Percentiles rank a stretch among this genome's conserved stretches.
Evolutionary conservation across 92 coral and sea anemone genomes (phyloP).

Genomic region (Epizoanthus rinbou): DNA sequence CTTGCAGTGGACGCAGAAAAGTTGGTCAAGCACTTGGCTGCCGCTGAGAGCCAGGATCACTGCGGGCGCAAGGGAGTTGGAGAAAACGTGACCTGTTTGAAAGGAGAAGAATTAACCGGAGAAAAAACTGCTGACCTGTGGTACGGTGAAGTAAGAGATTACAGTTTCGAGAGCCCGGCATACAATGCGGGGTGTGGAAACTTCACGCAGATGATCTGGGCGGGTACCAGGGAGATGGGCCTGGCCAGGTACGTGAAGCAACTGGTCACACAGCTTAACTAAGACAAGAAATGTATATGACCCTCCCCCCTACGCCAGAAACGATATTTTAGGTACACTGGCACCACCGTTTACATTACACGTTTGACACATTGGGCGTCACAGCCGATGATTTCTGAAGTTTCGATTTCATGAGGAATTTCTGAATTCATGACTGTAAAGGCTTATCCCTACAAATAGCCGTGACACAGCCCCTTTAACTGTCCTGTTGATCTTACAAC

Average conservation of each 20-base stretch:
- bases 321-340: too few relatives aligned
- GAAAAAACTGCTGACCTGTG: constrained; percentile 74
- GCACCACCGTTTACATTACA: too few relatives aligned
- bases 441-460: too few relatives aligned
- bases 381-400: too few relatives aligned
- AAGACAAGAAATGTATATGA: too few relatives aligned
- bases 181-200: constrained; percentile 85
- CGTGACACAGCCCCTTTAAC: too few relatives aligned
- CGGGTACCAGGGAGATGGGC: constrained; percentile 74
- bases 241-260: constrained; percentile 61
- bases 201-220: constrained; percentile 86
- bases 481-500: too few relatives aligned
- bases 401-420: too few relatives aligned
- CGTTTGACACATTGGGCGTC: too few relatives aligned
- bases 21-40: constrained; percentile 75
- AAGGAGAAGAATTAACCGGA: constrained; percentile 66
- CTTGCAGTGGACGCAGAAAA: constrained; percentile 69
- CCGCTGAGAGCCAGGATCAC: constrained; percentile 61
- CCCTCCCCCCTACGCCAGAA: too few relatives aligned
- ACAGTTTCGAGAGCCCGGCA: constrained; percentile 81
- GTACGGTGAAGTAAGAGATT: constrained; percentile 82
- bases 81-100: constrained; percentile 58
- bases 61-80: constrained; percentile 69
- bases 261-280: too few relatives aligned
- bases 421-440: too few relatives aligned